Conservation (phyloP, 2,888 invertebrate genomes). For the Hylaea fasciaria region DNA sequence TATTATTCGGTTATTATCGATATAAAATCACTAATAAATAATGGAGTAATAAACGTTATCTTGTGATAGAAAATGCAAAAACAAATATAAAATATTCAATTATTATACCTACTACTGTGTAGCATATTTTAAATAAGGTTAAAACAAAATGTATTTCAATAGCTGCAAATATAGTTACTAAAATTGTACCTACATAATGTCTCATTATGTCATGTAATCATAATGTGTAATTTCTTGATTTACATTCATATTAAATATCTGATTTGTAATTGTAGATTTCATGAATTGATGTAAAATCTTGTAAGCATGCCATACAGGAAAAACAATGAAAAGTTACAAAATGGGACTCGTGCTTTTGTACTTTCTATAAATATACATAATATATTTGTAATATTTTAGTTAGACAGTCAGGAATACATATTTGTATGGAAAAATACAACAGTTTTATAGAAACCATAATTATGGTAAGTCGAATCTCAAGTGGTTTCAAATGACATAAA, state of each 20-base stretch:
- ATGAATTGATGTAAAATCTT: too few species aligned
- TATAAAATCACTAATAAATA: too few species aligned
- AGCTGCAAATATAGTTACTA: neutral
- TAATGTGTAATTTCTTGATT: too few species aligned
- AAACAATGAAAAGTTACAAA: neutral
- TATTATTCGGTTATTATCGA: too few species aligned
- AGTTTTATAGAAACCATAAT: neutral
- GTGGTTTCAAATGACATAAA: slow-evolving; percentile 4
- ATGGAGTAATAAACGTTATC: neutral
- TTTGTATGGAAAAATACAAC: too few species aligned
- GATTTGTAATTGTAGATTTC: too few species aligned
- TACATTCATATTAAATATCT: too few species aligned
- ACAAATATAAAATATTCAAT: neutral
- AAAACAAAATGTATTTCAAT: neutral
- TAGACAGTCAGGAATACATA: neutral
- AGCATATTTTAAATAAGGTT: neutral
- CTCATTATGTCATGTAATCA: too few species aligned
- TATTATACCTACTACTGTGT: neutral
- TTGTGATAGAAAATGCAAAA: neutral
- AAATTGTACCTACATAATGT: neutral
- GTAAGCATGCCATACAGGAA: too few species aligned
- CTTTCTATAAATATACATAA: slow-evolving; percentile 2
- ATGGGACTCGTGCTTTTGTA: neutral
- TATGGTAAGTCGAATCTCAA: neutral
- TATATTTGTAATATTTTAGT: neutral